Percentiles rank a stretch among this genome's conserved stretches.
Evolutionary conservation across 2,113 vertebrate genomes (phyloP).

Genomic region (Grallaria varia): DNA sequence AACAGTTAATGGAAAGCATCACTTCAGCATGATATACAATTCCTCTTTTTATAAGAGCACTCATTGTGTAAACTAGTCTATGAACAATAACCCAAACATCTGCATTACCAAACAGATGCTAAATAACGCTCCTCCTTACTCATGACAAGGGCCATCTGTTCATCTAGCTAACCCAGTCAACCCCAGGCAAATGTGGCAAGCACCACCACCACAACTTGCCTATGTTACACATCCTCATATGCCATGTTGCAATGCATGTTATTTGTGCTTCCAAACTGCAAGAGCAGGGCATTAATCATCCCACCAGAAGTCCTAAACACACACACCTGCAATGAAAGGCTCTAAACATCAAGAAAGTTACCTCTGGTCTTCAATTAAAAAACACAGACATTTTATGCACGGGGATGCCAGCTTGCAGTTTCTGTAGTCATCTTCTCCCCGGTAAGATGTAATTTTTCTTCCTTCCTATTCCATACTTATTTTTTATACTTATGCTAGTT

Average conservation of each 20-base stretch:
- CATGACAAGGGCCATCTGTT: slow-evolving; percentile 1
- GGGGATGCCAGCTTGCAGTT: fast-evolving
- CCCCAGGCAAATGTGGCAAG: neutral
- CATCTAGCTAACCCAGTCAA: neutral
- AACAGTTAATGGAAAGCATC: neutral
- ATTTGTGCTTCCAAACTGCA: neutral
- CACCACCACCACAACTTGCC: neutral
- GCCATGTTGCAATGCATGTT: neutral
- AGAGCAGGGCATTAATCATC: neutral
- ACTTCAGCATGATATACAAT: neutral
- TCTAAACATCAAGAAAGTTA: neutral
- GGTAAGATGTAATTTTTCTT: neutral
- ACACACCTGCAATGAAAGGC: neutral
- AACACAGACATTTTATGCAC: fast-evolving
- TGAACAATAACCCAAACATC: slow-evolving; percentile 6
- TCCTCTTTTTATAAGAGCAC: neutral
- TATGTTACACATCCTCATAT: neutral
- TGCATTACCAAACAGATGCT: neutral
- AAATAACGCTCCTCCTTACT: neutral
- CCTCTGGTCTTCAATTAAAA: neutral
- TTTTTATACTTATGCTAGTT: neutral
- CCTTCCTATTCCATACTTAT: neutral
- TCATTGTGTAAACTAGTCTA: neutral
- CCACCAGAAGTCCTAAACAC: neutral
- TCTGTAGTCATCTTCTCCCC: neutral